Evolutionary conservation across 2,888 invertebrate species (phyloP).

Genomic region (Neocrepidodera transversa): DNA sequence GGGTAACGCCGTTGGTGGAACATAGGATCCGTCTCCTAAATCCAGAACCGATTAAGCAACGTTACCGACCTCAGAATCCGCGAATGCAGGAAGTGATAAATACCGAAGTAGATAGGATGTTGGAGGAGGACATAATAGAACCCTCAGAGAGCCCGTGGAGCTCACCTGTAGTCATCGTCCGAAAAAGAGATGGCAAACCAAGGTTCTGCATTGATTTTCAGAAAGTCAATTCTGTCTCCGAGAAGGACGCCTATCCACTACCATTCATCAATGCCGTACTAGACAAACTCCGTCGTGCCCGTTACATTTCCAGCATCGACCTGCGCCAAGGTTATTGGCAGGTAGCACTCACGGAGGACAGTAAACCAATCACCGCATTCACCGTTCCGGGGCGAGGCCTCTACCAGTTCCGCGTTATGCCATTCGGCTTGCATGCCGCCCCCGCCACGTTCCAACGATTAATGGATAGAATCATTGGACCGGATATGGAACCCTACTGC

Average conservation of each 20-base stretch:
- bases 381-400: background rate
- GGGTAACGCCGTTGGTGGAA: too few species aligned
- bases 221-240: background rate
- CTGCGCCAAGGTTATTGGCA: background rate
- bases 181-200: background rate
- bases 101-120: too few species aligned
- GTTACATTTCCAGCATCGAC: background rate
- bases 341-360: background rate
- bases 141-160: background rate
- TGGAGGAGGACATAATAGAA: too few species aligned
- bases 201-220: background rate
- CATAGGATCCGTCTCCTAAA: too few species aligned
- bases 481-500: background rate
- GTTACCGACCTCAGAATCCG: too few species aligned
- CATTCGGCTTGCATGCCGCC: background rate
- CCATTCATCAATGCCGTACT: too few species aligned
- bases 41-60: too few species aligned
- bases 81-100: too few species aligned
- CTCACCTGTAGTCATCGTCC: background rate
- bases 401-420: background rate
- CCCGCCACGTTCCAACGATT: background rate
- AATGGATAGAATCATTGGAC: background rate
- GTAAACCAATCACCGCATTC: background rate
- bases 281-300: background rate
- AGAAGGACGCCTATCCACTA: background rate